These are phyloP conservation scores for Climacteris rufus DNA, from an alignment of 2,113 vertebrate genomes.

Conservation along the genomic window DNA sequence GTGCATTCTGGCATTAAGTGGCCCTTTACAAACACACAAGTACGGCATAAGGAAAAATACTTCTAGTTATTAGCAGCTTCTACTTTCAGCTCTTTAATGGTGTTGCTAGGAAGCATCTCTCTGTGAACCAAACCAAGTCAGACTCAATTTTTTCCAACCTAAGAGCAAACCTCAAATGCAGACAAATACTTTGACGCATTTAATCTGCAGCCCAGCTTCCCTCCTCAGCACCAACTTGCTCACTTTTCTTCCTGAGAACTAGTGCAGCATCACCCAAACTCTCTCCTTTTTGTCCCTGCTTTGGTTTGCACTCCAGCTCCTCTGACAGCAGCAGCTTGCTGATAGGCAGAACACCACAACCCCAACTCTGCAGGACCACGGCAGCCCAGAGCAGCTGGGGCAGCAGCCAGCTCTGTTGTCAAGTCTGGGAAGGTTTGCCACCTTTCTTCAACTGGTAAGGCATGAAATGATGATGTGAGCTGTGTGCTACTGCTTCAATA, in stretches of 20 bases:
- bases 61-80: neutral
- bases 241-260: neutral
- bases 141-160: neutral
- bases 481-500: neutral
- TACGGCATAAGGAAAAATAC: neutral
- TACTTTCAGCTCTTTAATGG: neutral
- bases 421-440: neutral
- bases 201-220: neutral
- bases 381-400: neutral
- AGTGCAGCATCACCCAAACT: neutral
- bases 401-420: neutral
- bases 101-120: neutral
- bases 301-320: neutral
- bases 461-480: neutral
- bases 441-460: neutral
- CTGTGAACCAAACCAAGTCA: neutral
- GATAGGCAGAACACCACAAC: neutral
- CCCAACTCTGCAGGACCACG: accelerated
- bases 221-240: neutral
- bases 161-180: neutral
- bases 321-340: neutral
- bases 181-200: neutral
- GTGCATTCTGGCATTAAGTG: neutral
- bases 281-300: neutral
- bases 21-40: neutral